Percentiles rank a stretch among this genome's conserved stretches.
These are phyloP conservation scores for Poecilobothrus nobilitatus DNA, from an alignment of 2,888 invertebrate species.

Conservation along the genomic window DNA sequence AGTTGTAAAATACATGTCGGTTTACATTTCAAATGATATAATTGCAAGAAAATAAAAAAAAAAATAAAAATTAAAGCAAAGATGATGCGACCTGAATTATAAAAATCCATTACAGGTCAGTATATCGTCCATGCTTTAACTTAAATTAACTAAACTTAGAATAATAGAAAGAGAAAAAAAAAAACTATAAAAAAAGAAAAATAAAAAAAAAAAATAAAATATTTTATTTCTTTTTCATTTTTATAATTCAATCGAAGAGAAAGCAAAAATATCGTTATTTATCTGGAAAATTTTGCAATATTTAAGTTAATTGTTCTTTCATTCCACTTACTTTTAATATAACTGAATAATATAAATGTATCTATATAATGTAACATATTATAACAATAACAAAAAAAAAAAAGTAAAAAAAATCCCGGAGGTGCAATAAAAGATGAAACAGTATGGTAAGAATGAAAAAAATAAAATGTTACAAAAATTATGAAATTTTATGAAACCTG, in stretches of 20 bases:
- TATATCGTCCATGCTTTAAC: neutral
- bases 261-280: neutral
- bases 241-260: neutral
- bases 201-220: neutral
- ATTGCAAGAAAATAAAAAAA: neutral
- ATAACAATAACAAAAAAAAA: neutral
- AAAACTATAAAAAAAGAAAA: neutral
- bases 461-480: no score
- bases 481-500: no score
- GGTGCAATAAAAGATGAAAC: neutral
- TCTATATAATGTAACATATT: neutral
- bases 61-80: neutral
- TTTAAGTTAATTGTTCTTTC: constrained; percentile 1
- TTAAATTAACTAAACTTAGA: no score
- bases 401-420: neutral
- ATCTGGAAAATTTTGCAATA: constrained; percentile 1
- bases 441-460: no score
- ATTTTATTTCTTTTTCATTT: no score
- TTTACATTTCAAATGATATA: constrained; percentile 1
- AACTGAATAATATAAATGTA: no score
- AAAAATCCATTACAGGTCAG: neutral
- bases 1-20: neutral
- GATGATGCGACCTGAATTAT: constrained; percentile 1
- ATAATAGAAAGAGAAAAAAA: neutral
- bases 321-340: neutral